phyloP scores from a whole-genome alignment of 1,140 invertebrate species.

The Bombus balteatus region DNA sequence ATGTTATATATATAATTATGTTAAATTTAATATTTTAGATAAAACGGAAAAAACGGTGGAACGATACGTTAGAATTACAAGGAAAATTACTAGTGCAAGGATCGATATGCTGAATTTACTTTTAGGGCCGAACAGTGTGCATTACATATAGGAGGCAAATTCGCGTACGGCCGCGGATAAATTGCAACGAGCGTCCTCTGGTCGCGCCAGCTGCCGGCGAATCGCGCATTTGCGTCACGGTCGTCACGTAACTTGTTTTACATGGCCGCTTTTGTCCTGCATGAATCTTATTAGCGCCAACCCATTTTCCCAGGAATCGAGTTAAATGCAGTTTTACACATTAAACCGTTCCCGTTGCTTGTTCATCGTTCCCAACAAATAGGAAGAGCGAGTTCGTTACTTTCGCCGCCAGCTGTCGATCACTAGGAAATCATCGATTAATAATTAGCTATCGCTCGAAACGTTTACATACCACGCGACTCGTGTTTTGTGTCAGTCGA shows the following conservation, averaged over 20 bases:
- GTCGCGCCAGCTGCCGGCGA: conserved; percentile 56
- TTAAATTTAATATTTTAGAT: too few species aligned
- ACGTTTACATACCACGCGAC: neutral
- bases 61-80: conserved; percentile 19
- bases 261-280: conserved; percentile 75
- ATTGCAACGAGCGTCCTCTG: conserved; percentile 59
- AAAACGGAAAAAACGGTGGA: neutral
- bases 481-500: neutral
- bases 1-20: too few species aligned
- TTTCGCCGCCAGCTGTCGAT: conserved; percentile 7
- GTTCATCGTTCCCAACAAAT: neutral
- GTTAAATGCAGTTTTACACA: conserved; percentile 73
- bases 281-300: conserved; percentile 76
- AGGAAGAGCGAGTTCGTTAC: neutral
- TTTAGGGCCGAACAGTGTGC: conserved; percentile 55
- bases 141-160: conserved; percentile 62
- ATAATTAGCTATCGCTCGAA: conserved; percentile 7
- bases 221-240: conserved; percentile 77
- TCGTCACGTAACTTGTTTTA: conserved; percentile 78
- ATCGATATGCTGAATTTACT: conserved; percentile 55
- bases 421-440: conserved; percentile 19
- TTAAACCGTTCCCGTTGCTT: conserved; percentile 64
- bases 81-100: conserved; percentile 50
- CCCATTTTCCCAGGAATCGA: conserved; percentile 73
- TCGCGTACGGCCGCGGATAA: conserved; percentile 50